These are phyloP conservation scores for Malacoctenus gilli DNA, from an alignment of 2,797 vertebrate species.

Conservation along the genomic window DNA sequence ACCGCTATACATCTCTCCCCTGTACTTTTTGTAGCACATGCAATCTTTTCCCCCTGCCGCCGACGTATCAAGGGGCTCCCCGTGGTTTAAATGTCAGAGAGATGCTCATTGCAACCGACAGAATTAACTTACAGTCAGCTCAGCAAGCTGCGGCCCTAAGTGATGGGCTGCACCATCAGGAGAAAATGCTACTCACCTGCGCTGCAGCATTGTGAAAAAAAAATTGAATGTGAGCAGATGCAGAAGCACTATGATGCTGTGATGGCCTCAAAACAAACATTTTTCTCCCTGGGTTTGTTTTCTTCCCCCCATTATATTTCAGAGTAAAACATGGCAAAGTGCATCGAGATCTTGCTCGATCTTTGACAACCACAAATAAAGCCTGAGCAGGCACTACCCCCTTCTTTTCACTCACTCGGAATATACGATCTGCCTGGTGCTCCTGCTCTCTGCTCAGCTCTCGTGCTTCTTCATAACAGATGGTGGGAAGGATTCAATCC, in stretches of 20 bases:
- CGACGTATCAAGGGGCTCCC: conserved; percentile 57
- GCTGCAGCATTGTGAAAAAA: conserved; percentile 41
- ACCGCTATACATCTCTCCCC: conserved; percentile 45
- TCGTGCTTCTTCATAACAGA: conserved; percentile 36
- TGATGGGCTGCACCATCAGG: conserved; percentile 61
- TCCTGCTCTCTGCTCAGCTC: conserved; percentile 18
- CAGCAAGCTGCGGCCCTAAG: conserved; percentile 43
- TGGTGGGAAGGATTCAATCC: conserved; percentile 41
- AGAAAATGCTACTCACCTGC: conserved; percentile 71
- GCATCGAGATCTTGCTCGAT: conserved; percentile 7
- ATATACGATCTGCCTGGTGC: conserved; percentile 26
- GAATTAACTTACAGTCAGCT: conserved; percentile 73
- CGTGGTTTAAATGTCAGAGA: conserved; percentile 74
- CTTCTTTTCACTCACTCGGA: conserved; percentile 26
- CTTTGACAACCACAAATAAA: conserved; percentile 22
- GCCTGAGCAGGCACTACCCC: neutral
- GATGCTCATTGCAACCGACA: conserved; percentile 69
- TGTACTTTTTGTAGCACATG: conserved; percentile 47
- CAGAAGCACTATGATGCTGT: conserved; percentile 30
- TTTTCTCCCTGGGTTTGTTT: conserved; percentile 7
- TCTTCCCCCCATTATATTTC: too few species aligned
- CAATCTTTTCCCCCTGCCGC: conserved; percentile 37
- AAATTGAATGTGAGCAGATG: conserved; percentile 56
- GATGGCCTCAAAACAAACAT: conserved; percentile 52
- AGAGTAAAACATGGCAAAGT: conserved; percentile 25